Evolutionary conservation across 2,888 invertebrate genomes (phyloP).

Genomic region (Girardia tigrina): DNA sequence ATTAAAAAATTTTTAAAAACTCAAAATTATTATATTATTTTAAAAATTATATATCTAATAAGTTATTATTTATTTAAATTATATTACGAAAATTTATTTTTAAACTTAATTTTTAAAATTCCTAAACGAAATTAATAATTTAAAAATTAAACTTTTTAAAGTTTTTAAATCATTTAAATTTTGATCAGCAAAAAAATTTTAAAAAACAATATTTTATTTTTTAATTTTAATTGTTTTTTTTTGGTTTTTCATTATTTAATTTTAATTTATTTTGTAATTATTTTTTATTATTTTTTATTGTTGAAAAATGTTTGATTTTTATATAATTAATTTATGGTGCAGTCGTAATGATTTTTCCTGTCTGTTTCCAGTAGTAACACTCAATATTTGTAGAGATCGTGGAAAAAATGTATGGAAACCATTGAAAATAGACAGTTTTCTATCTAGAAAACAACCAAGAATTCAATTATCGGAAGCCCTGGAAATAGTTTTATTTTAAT

Average conservation of each 20-base stretch:
- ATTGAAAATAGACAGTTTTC: conserved; percentile 19
- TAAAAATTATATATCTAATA: too few species aligned
- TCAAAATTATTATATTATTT: too few species aligned
- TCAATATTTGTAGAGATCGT: conserved; percentile 8
- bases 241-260: neutral
- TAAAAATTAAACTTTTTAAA: too few species aligned
- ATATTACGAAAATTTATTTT: too few species aligned
- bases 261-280: neutral
- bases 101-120: too few species aligned
- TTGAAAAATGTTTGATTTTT: neutral
- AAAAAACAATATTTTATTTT: too few species aligned
- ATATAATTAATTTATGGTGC: conserved; percentile 7
- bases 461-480: conserved; percentile 23
- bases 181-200: too few species aligned
- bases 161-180: too few species aligned
- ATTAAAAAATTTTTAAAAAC: too few species aligned
- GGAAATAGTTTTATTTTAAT: conserved; percentile 23
- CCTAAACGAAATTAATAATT: too few species aligned
- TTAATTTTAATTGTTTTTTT: neutral
- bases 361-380: conserved; percentile 11
- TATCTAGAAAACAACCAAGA: neutral
- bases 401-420: conserved; percentile 20
- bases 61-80: too few species aligned
- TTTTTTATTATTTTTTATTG: neutral
- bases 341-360: conserved; percentile 12